These are phyloP conservation scores for Neodiprion fabricii DNA, from an alignment of 1,140 invertebrate species.

Conservation along the genomic window DNA sequence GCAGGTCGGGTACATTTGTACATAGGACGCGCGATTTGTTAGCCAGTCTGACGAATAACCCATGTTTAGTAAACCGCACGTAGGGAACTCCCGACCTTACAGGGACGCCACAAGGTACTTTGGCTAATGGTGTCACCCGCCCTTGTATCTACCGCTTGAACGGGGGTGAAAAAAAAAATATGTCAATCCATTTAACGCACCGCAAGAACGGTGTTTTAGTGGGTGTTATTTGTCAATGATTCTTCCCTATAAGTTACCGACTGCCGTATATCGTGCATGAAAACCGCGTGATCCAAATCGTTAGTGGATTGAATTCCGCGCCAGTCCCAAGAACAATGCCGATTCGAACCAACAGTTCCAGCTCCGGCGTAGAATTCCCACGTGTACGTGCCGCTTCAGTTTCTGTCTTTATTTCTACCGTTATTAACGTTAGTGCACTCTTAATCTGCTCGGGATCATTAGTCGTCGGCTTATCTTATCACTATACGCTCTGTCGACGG, in stretches of 20 bases:
- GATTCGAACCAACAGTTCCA: too few species aligned
- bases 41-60: neutral
- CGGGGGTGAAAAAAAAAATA: neutral
- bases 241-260: too few species aligned
- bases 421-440: neutral
- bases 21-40: neutral
- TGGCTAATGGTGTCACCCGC: slow-evolving; percentile 1
- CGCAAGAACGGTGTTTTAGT: too few species aligned
- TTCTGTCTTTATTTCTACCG: neutral
- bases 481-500: too few species aligned
- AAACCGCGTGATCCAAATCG: neutral
- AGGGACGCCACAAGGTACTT: neutral
- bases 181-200: neutral
- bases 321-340: too few species aligned
- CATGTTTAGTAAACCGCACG: slow-evolving; percentile 1
- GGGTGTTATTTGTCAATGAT: too few species aligned
- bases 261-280: too few species aligned
- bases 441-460: neutral
- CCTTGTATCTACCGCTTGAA: neutral
- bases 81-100: neutral
- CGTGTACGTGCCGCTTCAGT: neutral
- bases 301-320: neutral
- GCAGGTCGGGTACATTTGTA: neutral
- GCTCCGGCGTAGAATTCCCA: neutral
- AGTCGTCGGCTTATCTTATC: neutral